These are phyloP conservation scores for Taeniopygia guttata DNA, from an alignment of 2,797 vertebrate species.

Conservation along the genomic window DNA sequence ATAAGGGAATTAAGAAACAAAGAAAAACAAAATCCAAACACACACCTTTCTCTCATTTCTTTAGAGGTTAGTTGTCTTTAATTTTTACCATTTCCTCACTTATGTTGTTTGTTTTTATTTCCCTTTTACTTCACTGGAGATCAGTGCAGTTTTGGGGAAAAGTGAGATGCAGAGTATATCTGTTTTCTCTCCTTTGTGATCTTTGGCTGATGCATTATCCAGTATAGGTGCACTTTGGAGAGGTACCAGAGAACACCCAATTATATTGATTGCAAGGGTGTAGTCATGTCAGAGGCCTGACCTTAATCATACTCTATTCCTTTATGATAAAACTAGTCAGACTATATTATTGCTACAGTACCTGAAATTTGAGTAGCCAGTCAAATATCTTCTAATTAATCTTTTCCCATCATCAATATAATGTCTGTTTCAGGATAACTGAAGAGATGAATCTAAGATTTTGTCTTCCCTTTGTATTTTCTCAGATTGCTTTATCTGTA, in stretches of 20 bases:
- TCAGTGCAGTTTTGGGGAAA: background rate
- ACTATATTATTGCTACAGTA: background rate
- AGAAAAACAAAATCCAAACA: background rate
- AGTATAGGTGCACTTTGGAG: background rate
- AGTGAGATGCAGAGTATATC: background rate
- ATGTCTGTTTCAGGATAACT: background rate
- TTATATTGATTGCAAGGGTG: fast-evolving
- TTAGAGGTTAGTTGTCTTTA: background rate
- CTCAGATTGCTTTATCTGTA: background rate
- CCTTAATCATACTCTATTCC: background rate
- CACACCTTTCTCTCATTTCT: fast-evolving
- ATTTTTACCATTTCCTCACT: background rate
- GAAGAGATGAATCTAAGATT: background rate
- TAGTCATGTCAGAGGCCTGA: background rate
- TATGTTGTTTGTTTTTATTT: background rate
- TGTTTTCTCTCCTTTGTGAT: background rate
- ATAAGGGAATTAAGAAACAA: background rate
- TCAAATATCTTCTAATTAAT: background rate
- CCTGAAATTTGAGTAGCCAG: background rate
- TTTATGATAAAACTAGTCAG: background rate
- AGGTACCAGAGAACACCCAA: background rate
- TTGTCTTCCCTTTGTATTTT: background rate
- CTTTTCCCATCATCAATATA: background rate
- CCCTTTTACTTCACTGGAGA: background rate
- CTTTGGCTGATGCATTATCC: background rate